Evolutionary conservation across 2,888 invertebrate species (phyloP), one percentile per base, ranked within the genome.

Genomic region (Octodonta nipae): DNA sequence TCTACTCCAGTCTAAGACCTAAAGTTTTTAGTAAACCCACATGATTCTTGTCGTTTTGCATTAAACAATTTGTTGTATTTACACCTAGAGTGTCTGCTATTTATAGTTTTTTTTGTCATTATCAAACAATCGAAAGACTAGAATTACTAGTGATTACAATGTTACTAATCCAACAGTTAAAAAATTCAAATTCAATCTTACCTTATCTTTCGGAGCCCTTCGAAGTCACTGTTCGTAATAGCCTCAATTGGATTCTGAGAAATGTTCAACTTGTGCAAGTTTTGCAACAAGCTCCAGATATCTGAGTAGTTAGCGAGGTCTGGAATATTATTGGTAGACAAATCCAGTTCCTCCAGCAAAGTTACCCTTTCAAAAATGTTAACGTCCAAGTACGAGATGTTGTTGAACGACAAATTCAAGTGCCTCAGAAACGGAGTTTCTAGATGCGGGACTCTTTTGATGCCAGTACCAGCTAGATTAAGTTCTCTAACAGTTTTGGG

Each of bases 401-500:
- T 70, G 51, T 89, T 91, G 28, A 71, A 64, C 0, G 87, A 86
- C 15, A 91, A 54, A 58, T 89, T 87, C 14, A 91, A 62, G 35
- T 66, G 65, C 42, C 78, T 75, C 31, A 91, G 64, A 53, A 89
- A 91, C 1, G 89, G 89, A 5, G 86, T 87, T 62, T 91, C 85
- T 15, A 86, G 56, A 36, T 77, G 71, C 0, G 71, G 70, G 1
- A 85, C 65, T 5, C 63, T 60, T 36, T 64, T 69, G 16, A 89
- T 78, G 7, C 82, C 81, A 3, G 84, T 84, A 6, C 78, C 77
- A 0, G 87, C 86, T 31, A 91, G 63, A 58, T 85, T 86, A 8
- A 91, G 61, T 35, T 78, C 76, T 25, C 86, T 64, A 0, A 86
- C 78, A 0, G 88, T 86, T 64, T 89, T 91, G 0, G 89, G 89